Percentiles rank a stretch among this genome's conserved stretches.
Evolutionary conservation across 2,797 vertebrate species (phyloP).

Genomic region (Syngnathus rostellatus): DNA sequence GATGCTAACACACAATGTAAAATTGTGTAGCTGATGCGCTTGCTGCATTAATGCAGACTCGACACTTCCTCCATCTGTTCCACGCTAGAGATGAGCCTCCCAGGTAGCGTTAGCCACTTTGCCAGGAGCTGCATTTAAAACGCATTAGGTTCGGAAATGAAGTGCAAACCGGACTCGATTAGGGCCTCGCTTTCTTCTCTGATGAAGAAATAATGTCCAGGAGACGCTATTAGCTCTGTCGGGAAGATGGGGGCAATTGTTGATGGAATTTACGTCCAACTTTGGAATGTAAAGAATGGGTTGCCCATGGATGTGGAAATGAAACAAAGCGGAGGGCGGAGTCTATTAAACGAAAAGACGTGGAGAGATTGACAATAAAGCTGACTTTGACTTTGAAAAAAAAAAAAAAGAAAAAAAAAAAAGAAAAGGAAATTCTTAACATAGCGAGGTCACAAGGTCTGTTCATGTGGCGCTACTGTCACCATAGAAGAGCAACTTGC

Average conservation of each 20-base stretch:
- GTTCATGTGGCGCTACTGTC: slow-evolving; percentile 14
- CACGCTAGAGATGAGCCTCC: slow-evolving; percentile 16
- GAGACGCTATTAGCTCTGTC: not conserved
- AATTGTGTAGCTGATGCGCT: not conserved
- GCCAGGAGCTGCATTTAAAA: slow-evolving; percentile 16
- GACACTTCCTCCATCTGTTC: slow-evolving; percentile 33
- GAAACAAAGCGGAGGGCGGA: slow-evolving; percentile 27
- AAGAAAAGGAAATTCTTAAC: slow-evolving; percentile 37
- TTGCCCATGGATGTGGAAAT: slow-evolving; percentile 39
- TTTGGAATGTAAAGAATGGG: slow-evolving; percentile 9
- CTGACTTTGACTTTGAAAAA: no score
- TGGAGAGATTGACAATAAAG: no score
- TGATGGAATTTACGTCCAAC: not conserved
- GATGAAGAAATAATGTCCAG: not conserved
- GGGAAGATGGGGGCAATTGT: not conserved
- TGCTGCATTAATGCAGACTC: slow-evolving; percentile 23
- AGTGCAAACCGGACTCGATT: slow-evolving; percentile 8
- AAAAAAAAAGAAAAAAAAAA: no score
- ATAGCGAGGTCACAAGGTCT: slow-evolving; percentile 19
- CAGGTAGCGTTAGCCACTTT: slow-evolving; percentile 19
- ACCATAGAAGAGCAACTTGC: not conserved
- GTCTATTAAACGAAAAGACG: slow-evolving; percentile 23
- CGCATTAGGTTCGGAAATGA: slow-evolving; percentile 23
- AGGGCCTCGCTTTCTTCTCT: slow-evolving; percentile 1
- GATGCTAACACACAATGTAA: not conserved